Evolutionary conservation across 2,888 invertebrate genomes (phyloP).

Genomic region (Timandra comae): DNA sequence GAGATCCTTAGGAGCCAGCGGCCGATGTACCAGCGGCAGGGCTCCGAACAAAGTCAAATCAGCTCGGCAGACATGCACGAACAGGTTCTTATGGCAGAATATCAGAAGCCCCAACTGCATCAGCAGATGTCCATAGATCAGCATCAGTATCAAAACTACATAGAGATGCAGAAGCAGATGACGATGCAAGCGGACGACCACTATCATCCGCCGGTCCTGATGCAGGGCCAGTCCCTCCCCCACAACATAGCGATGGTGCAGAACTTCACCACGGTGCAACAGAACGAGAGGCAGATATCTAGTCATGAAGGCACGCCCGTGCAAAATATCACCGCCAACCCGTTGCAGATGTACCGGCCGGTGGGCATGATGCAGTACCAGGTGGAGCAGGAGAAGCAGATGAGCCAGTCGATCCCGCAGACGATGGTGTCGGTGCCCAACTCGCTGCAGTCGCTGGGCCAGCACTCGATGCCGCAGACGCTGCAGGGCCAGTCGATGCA

Average conservation of each 20-base stretch:
- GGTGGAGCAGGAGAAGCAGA: slow-evolving; percentile 25
- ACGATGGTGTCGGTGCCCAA: slow-evolving; percentile 31
- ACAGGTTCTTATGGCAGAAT: slow-evolving; percentile 44
- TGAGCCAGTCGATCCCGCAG: slow-evolving; percentile 19
- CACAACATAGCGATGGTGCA: slow-evolving; percentile 58
- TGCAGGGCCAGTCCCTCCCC: slow-evolving; percentile 67
- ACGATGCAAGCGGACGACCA: slow-evolving; percentile 55
- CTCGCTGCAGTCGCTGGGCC: slow-evolving; percentile 28
- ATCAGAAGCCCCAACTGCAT: slow-evolving; percentile 52
- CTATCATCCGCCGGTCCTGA: slow-evolving; percentile 44
- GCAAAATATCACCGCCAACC: slow-evolving; percentile 66
- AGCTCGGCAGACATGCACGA: slow-evolving; percentile 54
- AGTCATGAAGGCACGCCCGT: slow-evolving; percentile 73
- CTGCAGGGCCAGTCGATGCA: slow-evolving; percentile 10
- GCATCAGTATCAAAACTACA: slow-evolving; percentile 45
- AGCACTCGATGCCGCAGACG: slow-evolving; percentile 12
- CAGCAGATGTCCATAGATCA: slow-evolving; percentile 64
- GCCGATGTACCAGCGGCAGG: slow-evolving; percentile 61
- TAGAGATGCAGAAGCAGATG: slow-evolving; percentile 48
- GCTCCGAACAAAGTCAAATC: slow-evolving; percentile 66
- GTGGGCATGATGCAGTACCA: slow-evolving; percentile 43
- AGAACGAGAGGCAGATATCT: slow-evolving; percentile 68
- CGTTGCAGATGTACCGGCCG: slow-evolving; percentile 63
- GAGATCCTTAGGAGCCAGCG: slow-evolving; percentile 57
- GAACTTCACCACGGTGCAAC: slow-evolving; percentile 54